These are phyloP conservation scores for Salvelinus sp. DNA, from an alignment of 2,113 vertebrate genomes.

Conservation along the genomic window DNA sequence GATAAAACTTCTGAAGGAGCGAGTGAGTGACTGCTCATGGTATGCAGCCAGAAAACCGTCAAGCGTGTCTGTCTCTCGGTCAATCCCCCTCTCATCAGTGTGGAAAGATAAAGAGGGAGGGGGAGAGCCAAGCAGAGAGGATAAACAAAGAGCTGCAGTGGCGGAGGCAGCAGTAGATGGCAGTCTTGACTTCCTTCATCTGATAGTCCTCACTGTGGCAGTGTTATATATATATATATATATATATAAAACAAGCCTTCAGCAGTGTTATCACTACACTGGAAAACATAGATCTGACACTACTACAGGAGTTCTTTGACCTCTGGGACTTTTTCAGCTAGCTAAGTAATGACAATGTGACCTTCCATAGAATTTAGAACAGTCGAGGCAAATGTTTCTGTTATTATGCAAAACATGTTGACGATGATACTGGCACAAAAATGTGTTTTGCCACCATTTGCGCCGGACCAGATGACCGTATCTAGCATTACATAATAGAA, in stretches of 20 bases:
- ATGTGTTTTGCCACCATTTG: not conserved
- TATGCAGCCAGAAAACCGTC: constrained; percentile 72
- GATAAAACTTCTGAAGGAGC: constrained; percentile 77
- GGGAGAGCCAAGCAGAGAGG: constrained; percentile 26
- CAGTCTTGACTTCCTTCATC: constrained; percentile 86
- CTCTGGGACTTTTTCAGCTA: constrained; percentile 54
- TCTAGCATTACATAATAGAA: too few species aligned
- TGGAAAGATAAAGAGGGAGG: constrained; percentile 51
- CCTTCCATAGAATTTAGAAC: constrained; percentile 46
- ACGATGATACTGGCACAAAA: constrained; percentile 48
- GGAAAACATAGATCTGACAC: constrained; percentile 48
- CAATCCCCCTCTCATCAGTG: constrained; percentile 73
- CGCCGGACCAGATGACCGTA: too few species aligned
- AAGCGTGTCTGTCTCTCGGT: constrained; percentile 71
- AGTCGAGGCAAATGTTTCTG: constrained; percentile 63
- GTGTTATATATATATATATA: constrained; percentile 23
- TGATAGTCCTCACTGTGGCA: constrained; percentile 38
- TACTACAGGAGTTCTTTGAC: constrained; percentile 43
- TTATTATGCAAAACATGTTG: constrained; percentile 57
- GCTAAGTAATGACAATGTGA: constrained; percentile 60
- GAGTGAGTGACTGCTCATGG: constrained; percentile 76
- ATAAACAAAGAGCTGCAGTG: constrained; percentile 55
- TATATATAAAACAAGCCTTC: constrained; percentile 59
- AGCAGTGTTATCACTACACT: constrained; percentile 52
- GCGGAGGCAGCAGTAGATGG: constrained; percentile 88